Evolutionary conservation across 1,140 invertebrate genomes (phyloP).

Genomic region (Phocides pigmalion): DNA sequence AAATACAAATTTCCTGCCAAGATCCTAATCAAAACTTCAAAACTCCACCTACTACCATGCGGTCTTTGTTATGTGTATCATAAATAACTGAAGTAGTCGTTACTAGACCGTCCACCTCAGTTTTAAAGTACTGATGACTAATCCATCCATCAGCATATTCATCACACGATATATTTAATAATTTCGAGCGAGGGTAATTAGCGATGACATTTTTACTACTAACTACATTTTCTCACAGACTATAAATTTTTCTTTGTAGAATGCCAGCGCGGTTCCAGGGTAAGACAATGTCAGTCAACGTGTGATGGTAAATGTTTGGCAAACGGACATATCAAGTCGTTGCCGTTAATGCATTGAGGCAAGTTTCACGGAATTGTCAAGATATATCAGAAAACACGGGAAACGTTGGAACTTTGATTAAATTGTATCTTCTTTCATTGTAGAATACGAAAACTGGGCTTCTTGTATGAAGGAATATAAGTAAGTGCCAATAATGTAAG

Average conservation of each 20-base stretch:
- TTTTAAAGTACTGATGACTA: slow-evolving; percentile 13
- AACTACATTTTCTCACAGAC: slow-evolving; percentile 20
- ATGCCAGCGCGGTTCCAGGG: slow-evolving; percentile 3
- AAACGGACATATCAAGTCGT: neutral
- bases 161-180: slow-evolving; percentile 32
- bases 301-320: neutral
- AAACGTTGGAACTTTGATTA: too few relatives aligned
- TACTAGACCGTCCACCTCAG: slow-evolving; percentile 9
- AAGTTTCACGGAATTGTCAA: too few relatives aligned
- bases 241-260: slow-evolving; percentile 16
- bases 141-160: slow-evolving; percentile 26
- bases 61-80: neutral
- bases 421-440: too few relatives aligned
- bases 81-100: slow-evolving; percentile 21
- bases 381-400: too few relatives aligned
- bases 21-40: too few relatives aligned
- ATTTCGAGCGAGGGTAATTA: slow-evolving; percentile 19
- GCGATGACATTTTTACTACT: slow-evolving; percentile 31
- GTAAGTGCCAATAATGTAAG: too few relatives aligned
- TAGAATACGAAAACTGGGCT: too few relatives aligned
- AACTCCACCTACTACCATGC: too few relatives aligned
- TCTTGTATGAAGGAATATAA: too few relatives aligned
- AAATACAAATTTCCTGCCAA: too few relatives aligned
- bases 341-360: too few relatives aligned
- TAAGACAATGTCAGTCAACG: slow-evolving; percentile 2